Evolutionary conservation across 2,113 vertebrate species (phyloP).

Genomic region (Onychostruthus taczanowskii): DNA sequence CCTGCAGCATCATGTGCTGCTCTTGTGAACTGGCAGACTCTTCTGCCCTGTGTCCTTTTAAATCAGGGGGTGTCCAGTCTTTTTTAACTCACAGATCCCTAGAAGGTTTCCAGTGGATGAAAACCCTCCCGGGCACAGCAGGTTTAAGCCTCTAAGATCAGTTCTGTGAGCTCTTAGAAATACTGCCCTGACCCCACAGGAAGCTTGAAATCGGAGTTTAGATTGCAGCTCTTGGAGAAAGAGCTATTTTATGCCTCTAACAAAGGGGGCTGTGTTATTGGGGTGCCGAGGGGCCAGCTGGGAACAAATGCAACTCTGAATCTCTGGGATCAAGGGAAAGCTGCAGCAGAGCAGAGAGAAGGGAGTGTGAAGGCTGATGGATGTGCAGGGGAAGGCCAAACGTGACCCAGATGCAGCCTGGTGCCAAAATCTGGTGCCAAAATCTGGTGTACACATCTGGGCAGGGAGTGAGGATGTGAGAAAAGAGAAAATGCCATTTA

Average conservation of each 20-base stretch:
- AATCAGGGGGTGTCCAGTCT: not conserved
- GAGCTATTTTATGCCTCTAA: conserved; percentile 16
- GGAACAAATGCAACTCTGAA: not conserved
- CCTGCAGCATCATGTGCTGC: not conserved
- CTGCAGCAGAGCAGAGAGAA: not conserved
- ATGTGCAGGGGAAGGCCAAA: not conserved
- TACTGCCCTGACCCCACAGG: not conserved
- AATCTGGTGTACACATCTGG: not conserved
- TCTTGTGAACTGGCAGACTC: not conserved
- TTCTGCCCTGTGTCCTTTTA: not conserved
- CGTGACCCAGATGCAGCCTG: not conserved
- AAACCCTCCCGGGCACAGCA: not conserved
- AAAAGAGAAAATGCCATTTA: not conserved
- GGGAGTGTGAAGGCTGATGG: not conserved
- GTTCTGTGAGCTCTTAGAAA: not conserved
- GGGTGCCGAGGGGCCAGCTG: not conserved
- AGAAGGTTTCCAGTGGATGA: not conserved
- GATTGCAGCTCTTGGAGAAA: conserved; percentile 14
- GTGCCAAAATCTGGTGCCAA: not conserved
- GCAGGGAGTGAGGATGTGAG: not conserved
- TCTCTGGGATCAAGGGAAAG: not conserved
- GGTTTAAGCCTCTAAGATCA: conserved; percentile 12
- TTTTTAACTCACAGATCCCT: not conserved
- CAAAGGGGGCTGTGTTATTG: conserved; percentile 16
- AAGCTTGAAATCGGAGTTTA: not conserved